Evolutionary conservation across 2,888 invertebrate genomes (phyloP).

Genomic region (Epinotia nisella): DNA sequence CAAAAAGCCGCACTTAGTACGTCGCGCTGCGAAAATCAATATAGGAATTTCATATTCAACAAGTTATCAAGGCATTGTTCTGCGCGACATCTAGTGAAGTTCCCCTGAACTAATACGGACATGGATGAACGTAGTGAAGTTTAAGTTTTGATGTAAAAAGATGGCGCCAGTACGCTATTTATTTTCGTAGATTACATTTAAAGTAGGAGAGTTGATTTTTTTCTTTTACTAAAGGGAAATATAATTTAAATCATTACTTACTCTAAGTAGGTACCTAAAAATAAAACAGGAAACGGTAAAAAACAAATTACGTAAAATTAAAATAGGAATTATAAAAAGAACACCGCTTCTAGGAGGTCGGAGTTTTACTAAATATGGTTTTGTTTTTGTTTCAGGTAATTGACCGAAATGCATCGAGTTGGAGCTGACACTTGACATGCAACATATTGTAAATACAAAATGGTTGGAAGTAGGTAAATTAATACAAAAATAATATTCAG

Average conservation of each 20-base stretch:
- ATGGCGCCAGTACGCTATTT: slow-evolving; percentile 1
- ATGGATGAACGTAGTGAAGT: slow-evolving; percentile 4
- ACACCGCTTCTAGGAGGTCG: too few species aligned
- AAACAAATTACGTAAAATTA: too few species aligned
- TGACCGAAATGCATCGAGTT: not conserved
- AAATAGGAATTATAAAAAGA: too few species aligned
- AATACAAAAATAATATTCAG: not conserved
- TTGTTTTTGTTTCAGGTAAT: slow-evolving; percentile 37
- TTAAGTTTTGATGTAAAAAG: slow-evolving; percentile 22
- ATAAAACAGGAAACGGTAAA: too few species aligned
- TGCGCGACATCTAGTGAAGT: slow-evolving; percentile 32
- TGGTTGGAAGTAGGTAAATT: not conserved
- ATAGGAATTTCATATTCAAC: slow-evolving; percentile 39
- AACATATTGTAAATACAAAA: not conserved
- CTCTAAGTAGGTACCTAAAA: too few species aligned
- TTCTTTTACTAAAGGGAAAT: too few species aligned
- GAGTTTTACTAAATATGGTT: not conserved
- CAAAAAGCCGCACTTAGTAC: slow-evolving; percentile 1
- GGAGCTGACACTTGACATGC: not conserved
- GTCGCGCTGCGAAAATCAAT: slow-evolving; percentile 34
- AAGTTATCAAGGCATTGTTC: slow-evolving; percentile 36
- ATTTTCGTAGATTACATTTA: slow-evolving; percentile 18
- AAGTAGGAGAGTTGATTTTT: not conserved
- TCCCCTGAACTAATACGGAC: slow-evolving; percentile 22
- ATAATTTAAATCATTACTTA: too few species aligned